Base-by-base conservation (phyloP, 2,113 vertebrate genomes). In the Lycaon pictus region DNA sequence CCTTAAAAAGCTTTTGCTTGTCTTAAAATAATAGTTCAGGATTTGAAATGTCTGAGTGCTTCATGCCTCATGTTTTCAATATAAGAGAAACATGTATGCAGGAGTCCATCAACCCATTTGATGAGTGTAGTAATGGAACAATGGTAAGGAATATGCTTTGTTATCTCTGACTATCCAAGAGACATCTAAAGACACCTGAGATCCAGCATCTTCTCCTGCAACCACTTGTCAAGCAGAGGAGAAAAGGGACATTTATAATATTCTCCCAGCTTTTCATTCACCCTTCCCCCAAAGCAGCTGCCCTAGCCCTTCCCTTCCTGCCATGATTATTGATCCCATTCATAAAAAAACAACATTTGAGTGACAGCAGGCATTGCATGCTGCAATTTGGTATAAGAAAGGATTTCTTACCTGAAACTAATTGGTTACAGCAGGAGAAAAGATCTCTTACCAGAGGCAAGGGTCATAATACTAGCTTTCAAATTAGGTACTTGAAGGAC, bases 271-370 rank as follows among this genome's bases (percentile, higher is more conserved):
- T 65, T 16, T 81, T 83, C 20, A 35, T 62, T 71, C 10, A 60
- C 1, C 1, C 0, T 48, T 11, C 10, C 8, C 1, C 8, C 22
- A 10, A 76, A 62, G 83, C 16, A 74, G 17, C 35, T 63, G 1
- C 25, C 12, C 15, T 51, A 90, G 23, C 15, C 10, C 3, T 35
- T 3, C 0, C 13, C 9, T 85, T 88, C 20, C 51, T 51, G 48
- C 32, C 93, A 58, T 13, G 6, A 53, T 58, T 88, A 92, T 22
- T 89, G 65, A 83, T 89, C 35, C 58, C 7, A 79, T 93, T 92
- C 23, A 83, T 53, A 93, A 92, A 96, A 90, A 82, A 95, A 37
- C 16, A 71, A 8, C 2, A 16, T 88, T 83, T 74, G 82, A 92
- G 55, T 84, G 35, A 95, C 60, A 20, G 29, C 5, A 60, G 51